A percentile compares a stretch with the other conserved stretches of the same genome.
Conservation (phyloP, 2,113 vertebrate genomes). For the Campylomormyrus tamandua region DNA sequence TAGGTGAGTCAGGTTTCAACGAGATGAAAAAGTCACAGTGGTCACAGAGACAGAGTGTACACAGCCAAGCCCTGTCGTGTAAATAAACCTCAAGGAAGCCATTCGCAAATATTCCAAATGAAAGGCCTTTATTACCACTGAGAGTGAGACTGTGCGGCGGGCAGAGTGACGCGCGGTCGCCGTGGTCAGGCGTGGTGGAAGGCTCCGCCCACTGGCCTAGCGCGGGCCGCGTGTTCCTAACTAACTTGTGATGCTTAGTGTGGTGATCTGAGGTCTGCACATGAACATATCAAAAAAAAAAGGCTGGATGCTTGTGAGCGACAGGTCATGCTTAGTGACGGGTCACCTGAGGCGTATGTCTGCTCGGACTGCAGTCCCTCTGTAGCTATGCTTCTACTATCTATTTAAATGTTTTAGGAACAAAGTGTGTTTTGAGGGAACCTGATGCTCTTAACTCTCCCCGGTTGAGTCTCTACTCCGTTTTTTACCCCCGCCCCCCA, state of each 20-base stretch:
- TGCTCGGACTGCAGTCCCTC: background rate
- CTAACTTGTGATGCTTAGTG: background rate
- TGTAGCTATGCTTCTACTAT: background rate
- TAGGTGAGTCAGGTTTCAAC: background rate
- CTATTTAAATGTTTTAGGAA: background rate
- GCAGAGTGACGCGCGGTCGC: background rate
- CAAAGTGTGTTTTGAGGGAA: background rate
- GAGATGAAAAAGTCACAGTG: background rate
- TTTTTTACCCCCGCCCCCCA: background rate
- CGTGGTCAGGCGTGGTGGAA: background rate
- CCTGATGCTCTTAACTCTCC: background rate
- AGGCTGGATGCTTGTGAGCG: background rate
- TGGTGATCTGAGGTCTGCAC: background rate
- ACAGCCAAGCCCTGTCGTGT: background rate
- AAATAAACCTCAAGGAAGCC: background rate
- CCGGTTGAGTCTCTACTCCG: background rate
- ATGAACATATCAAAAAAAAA: background rate
- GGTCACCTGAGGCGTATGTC: background rate
- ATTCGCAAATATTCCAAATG: background rate
- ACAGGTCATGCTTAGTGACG: background rate
- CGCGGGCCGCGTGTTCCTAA: background rate
- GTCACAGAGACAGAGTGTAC: background rate
- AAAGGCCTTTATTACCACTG: constrained; percentile 9
- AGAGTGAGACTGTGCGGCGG: background rate
- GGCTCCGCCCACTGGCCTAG: background rate